Percentiles rank a stretch among this genome's conserved stretches.
Evolutionary conservation across 2,888 invertebrate genomes (phyloP).

Genomic region (Malacosoma neustria): DNA sequence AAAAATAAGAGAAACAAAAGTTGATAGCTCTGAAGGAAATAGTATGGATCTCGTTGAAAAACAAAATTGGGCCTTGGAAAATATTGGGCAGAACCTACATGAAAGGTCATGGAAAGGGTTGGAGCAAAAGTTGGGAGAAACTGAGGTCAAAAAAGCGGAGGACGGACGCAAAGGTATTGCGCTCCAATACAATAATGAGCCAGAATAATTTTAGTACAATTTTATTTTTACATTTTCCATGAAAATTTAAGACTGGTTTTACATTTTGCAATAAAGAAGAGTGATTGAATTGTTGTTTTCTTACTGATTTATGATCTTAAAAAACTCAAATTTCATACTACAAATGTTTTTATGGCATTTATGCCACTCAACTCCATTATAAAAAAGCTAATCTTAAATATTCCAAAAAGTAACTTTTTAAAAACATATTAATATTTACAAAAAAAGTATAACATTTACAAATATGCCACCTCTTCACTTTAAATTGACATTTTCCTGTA

Average conservation of each 20-base stretch:
- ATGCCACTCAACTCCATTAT: no score
- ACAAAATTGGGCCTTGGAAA: slow-evolving; percentile 68
- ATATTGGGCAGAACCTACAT: slow-evolving; percentile 78
- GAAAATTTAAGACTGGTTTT: slow-evolving; percentile 23
- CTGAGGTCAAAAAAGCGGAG: slow-evolving; percentile 78
- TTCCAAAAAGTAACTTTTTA: no score
- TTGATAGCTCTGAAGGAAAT: slow-evolving; percentile 38
- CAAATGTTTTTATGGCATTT: no score
- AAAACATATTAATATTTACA: no score
- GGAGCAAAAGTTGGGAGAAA: slow-evolving; percentile 85
- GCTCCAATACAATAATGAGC: slow-evolving; percentile 78
- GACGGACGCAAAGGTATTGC: slow-evolving; percentile 87
- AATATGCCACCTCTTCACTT: no score
- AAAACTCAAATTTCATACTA: no score
- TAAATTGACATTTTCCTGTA: no score
- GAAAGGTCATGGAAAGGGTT: slow-evolving; percentile 89
- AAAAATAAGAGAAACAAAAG: slow-evolving; percentile 72
- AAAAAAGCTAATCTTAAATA: no score
- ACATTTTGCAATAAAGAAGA: slow-evolving; percentile 10
- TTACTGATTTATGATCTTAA: no score
- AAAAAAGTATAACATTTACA: no score
- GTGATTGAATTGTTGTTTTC: neutral
- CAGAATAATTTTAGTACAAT: slow-evolving; percentile 31
- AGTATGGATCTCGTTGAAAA: slow-evolving; percentile 55
- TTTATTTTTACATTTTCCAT: slow-evolving; percentile 25